Conservation (phyloP, 2,113 vertebrate species). For the Dicentrarchus labrax region DNA sequence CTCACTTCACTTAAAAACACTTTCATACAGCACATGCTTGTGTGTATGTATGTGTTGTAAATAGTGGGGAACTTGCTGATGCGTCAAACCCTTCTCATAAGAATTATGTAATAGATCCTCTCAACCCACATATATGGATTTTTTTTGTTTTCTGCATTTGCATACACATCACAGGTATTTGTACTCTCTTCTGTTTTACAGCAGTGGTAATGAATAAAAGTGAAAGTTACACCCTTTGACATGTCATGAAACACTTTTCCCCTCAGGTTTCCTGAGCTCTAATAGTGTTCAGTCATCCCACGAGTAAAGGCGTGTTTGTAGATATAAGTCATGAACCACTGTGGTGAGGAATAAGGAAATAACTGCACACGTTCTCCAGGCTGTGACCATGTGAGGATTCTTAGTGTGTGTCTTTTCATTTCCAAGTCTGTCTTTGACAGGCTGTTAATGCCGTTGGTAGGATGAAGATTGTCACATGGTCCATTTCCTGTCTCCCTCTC, state of each 20-base stretch:
- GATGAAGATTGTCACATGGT: constrained; percentile 57
- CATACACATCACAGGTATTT: background rate
- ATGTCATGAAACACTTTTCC: background rate
- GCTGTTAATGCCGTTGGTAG: constrained; percentile 33
- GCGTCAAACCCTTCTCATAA: background rate
- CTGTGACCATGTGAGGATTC: background rate
- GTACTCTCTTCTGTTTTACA: background rate
- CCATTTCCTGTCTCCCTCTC: constrained; percentile 49
- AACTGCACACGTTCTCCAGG: background rate
- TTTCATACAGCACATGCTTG: background rate
- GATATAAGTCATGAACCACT: background rate
- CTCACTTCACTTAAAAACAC: constrained; percentile 13
- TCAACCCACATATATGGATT: background rate
- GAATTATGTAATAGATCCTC: background rate
- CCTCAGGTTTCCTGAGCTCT: background rate
- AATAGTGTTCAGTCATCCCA: too few relatives aligned
- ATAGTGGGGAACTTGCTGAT: too few relatives aligned
- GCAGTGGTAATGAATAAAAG: background rate
- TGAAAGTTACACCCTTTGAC: background rate
- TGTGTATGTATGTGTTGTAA: background rate
- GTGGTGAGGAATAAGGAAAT: background rate
- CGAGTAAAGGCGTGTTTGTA: too few relatives aligned
- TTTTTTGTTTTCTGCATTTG: background rate
- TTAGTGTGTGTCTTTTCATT: background rate
- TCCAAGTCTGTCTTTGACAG: background rate